Evolutionary conservation across 2,113 vertebrate species (phyloP), one percentile per base, ranked within the genome.

Genomic region (Emydura subglobosa): DNA sequence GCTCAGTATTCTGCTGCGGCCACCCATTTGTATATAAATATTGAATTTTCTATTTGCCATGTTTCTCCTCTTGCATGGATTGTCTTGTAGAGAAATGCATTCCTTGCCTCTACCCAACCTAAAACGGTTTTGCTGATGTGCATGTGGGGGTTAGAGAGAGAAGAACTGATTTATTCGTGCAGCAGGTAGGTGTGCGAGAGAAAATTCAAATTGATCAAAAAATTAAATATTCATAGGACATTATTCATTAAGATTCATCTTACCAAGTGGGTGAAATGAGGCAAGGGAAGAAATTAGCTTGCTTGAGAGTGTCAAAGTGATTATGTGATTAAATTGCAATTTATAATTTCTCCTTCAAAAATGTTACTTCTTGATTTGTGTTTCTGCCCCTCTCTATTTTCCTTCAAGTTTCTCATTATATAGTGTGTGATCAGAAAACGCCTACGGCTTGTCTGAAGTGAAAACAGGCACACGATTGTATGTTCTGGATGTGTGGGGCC

Each of bases 301-400:
- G 98, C 98, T 98, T 98, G 98, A 98, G 98, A 98, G 98, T 98
- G 98, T 98, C 98, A 98, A 98, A 98, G 98, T 98, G 98, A 98
- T 98, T 98, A 98, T 98, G 98, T 98, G 98, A 98, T 98, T 98
- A 98, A 98, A 98, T 96, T 98, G 98, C 98, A 98, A 98, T 98
- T 98, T 98, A 98, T 98, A 98, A 98, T 98, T 98, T 98, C 98
- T 98, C 97, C 98, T 98, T 98, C 97, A 97, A 89, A 98, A 98
- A 97, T 85, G 91, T 98, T 98, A 93, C 98, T 98, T 97, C 97
- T 97, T 98, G 98, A 98, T 98, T 98, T 98, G 98, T 98, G 94
- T 96, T 97, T 97, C 96, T 98, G 89, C 90, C 96, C 95, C 93
- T 95, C 90, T 88, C 82, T 76, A 1, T 50, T 93, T 92, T 83